Conservation (phyloP, 2,113 vertebrate genomes). For the Pachycephala philippinensis region DNA sequence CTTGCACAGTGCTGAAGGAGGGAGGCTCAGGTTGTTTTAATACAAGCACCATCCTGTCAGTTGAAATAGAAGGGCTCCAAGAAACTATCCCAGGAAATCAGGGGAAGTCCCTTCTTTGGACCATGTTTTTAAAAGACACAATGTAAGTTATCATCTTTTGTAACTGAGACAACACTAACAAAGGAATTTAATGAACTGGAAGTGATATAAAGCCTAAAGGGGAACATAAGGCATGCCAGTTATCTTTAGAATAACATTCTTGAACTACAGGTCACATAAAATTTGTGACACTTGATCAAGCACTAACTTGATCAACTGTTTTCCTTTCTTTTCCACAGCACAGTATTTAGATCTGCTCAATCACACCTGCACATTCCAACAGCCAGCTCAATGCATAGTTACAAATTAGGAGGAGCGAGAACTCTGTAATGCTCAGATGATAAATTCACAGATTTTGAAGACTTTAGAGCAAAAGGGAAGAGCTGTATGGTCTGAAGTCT, state of each 20-base stretch:
- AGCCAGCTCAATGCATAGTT: not conserved
- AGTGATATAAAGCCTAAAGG: not conserved
- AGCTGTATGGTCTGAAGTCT: not conserved
- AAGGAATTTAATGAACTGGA: not conserved
- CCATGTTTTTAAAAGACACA: not conserved
- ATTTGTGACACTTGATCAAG: not conserved
- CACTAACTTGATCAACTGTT: not conserved
- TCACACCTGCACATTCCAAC: not conserved
- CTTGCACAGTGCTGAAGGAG: not conserved
- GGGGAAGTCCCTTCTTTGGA: not conserved
- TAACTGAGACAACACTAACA: not conserved
- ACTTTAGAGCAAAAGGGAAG: not conserved
- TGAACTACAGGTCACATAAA: not conserved
- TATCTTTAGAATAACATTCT: not conserved
- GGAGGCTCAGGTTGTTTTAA: not conserved
- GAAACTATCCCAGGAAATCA: not conserved
- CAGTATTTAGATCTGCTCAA: not conserved
- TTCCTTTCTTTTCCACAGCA: not conserved
- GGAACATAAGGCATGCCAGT: not conserved
- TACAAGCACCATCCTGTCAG: not conserved
- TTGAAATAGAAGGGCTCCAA: not conserved
- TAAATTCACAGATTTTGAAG: not conserved
- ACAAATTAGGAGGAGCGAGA: not conserved
- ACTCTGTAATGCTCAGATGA: not conserved
- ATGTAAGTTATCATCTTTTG: not conserved